phyloP scores from a whole-genome alignment of 2,113 vertebrate genomes.

The Pseudopodoces humilis region DNA sequence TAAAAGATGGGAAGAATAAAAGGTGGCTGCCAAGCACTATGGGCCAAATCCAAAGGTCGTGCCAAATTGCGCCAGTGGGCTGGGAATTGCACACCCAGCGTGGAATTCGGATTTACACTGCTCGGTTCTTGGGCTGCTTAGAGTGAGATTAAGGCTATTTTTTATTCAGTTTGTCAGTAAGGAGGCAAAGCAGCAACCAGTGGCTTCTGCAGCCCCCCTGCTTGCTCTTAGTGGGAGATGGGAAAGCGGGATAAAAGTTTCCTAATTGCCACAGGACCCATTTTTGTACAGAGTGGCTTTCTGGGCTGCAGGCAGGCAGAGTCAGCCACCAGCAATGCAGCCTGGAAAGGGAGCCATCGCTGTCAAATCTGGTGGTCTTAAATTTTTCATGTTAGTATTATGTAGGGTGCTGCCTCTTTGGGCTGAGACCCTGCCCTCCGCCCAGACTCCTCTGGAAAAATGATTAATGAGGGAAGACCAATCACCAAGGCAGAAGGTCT shows the following conservation, averaged over 20 bases:
- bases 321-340: background rate
- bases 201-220: background rate
- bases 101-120: constrained; percentile 18
- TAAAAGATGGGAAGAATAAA: constrained; percentile 33
- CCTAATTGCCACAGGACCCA: background rate
- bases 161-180: background rate
- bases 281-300: background rate
- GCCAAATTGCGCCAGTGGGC: background rate
- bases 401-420: background rate
- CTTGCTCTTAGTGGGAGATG: background rate
- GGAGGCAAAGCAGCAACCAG: background rate
- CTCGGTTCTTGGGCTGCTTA: background rate
- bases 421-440: background rate
- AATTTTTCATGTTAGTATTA: background rate
- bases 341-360: background rate
- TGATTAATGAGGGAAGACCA: background rate
- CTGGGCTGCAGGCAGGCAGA: background rate
- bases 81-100: background rate
- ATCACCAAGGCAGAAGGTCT: background rate
- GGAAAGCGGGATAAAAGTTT: background rate
- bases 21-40: constrained; percentile 34
- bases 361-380: background rate
- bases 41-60: background rate
- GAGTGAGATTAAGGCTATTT: background rate
- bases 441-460: background rate